Conservation (phyloP, 2,888 invertebrate species). For the Amitus sp. region DNA sequence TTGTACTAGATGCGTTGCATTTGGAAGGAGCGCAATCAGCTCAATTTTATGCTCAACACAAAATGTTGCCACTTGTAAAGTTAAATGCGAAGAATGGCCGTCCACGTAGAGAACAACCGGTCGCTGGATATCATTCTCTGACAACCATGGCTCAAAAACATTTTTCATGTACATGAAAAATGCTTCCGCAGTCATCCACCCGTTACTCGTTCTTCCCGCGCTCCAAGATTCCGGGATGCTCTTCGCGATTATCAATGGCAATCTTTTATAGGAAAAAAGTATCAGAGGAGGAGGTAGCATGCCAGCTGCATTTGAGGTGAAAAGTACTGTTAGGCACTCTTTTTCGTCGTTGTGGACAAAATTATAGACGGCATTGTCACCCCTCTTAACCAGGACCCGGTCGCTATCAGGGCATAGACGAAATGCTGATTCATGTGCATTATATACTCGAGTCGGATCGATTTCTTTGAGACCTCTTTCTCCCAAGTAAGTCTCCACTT, state of each 20-base stretch:
- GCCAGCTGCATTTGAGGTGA: constrained; percentile 44
- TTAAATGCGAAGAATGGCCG: constrained; percentile 59
- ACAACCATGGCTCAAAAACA: constrained; percentile 56
- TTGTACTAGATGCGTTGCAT: constrained; percentile 54
- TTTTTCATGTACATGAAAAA: constrained; percentile 62
- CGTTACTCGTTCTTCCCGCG: no score
- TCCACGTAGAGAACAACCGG: constrained; percentile 62
- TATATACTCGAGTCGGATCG: constrained; percentile 17
- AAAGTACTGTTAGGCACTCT: constrained; percentile 17
- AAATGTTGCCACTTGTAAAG: constrained; percentile 56
- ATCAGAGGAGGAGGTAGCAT: constrained; percentile 45
- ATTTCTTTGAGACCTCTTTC: constrained; percentile 6
- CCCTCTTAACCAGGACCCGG: constrained; percentile 10
- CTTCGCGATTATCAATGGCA: constrained; percentile 48
- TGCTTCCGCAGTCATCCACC: constrained; percentile 62
- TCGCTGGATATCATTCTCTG: constrained; percentile 49
- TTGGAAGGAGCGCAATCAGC: constrained; percentile 55
- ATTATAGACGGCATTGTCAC: constrained; percentile 18
- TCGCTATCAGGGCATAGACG: constrained; percentile 13
- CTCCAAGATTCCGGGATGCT: constrained; percentile 60
- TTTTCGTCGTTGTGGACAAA: constrained; percentile 18
- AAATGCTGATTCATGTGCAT: constrained; percentile 21
- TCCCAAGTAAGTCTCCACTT: constrained; percentile 19
- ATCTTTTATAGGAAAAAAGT: constrained; percentile 50
- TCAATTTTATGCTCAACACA: constrained; percentile 55